Percentiles rank a stretch among this genome's conserved stretches.
phyloP scores from a whole-genome alignment of 2,888 invertebrate genomes.

The Amblyjoppa fuscipennis region DNA sequence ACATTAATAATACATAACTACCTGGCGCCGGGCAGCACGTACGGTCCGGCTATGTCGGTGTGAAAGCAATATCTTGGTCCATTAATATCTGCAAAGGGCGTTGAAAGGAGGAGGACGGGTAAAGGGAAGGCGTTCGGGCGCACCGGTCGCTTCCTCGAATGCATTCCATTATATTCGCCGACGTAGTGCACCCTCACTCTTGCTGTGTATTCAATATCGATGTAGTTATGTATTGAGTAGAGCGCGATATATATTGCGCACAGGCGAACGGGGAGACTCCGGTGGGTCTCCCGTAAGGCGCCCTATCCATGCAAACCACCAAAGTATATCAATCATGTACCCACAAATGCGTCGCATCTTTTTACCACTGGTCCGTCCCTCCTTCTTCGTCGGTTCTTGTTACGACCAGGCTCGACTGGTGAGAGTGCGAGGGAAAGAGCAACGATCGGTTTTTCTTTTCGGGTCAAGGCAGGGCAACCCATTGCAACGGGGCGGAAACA shows the following conservation, averaged over 20 bases:
- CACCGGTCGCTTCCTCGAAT: conserved; percentile 69
- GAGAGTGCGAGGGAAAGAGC: no score
- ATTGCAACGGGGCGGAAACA: no score
- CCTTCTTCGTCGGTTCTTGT: background rate
- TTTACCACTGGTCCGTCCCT: conserved; percentile 33
- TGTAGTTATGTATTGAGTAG: conserved; percentile 40
- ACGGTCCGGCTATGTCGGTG: conserved; percentile 67
- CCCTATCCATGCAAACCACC: conserved; percentile 61
- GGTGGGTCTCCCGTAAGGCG: conserved; percentile 45
- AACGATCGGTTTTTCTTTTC: no score
- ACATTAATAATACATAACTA: conserved; percentile 77
- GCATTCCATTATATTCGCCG: conserved; percentile 76
- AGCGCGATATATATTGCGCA: conserved; percentile 54
- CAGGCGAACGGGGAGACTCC: conserved; percentile 50
- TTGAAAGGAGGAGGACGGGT: conserved; percentile 38
- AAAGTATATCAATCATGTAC: conserved; percentile 52
- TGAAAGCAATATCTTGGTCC: conserved; percentile 81
- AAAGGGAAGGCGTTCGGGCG: conserved; percentile 43
- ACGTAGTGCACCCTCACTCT: conserved; percentile 37
- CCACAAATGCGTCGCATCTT: conserved; percentile 35
- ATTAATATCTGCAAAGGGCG: conserved; percentile 80
- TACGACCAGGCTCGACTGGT: no score
- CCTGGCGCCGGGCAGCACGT: conserved; percentile 58
- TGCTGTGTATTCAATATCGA: conserved; percentile 49
- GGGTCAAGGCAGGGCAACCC: no score